Percentiles rank a stretch among this genome's conserved stretches.
phyloP scores from a whole-genome alignment of 2,888 invertebrate genomes.

The Cheilosia urbana region DNA sequence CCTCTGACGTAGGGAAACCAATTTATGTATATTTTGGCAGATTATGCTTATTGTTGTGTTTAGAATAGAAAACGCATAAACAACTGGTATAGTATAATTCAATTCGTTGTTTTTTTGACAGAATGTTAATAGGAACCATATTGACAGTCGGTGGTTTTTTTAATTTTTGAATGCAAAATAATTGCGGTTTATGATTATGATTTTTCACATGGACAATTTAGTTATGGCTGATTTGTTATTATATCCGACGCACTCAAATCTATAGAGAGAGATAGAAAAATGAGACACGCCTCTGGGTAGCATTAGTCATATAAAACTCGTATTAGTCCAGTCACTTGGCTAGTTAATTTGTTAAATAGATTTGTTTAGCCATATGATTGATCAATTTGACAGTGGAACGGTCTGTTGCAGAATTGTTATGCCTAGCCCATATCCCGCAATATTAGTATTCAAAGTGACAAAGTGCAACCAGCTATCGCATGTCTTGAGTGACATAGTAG shows the following conservation, averaged over 20 bases:
- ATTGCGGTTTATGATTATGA: constrained; percentile 21
- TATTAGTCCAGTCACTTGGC: constrained; percentile 18
- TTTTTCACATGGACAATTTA: not conserved
- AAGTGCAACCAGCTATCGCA: not conserved
- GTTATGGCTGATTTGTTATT: constrained; percentile 11
- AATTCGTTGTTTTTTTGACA: not conserved
- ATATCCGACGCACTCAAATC: not conserved
- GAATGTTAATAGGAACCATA: not conserved
- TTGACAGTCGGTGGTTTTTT: not conserved
- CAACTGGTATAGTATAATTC: not conserved
- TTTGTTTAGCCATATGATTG: constrained; percentile 33
- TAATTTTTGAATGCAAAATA: not conserved
- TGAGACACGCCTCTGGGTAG: constrained; percentile 23
- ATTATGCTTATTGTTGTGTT: too few species aligned
- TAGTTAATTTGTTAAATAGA: constrained; percentile 56
- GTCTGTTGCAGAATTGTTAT: not conserved
- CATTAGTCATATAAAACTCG: not conserved
- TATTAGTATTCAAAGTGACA: constrained; percentile 13
- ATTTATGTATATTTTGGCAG: not conserved
- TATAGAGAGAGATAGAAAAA: not conserved
- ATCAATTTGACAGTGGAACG: constrained; percentile 29
- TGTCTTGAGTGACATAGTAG: not conserved
- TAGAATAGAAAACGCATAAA: not conserved
- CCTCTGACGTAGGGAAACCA: not conserved
- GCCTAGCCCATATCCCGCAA: constrained; percentile 3